A percentile compares a stretch with the other conserved stretches of the same genome.
phyloP scores from a whole-genome alignment of 2,888 invertebrate genomes.

The Sesamia inferens region DNA sequence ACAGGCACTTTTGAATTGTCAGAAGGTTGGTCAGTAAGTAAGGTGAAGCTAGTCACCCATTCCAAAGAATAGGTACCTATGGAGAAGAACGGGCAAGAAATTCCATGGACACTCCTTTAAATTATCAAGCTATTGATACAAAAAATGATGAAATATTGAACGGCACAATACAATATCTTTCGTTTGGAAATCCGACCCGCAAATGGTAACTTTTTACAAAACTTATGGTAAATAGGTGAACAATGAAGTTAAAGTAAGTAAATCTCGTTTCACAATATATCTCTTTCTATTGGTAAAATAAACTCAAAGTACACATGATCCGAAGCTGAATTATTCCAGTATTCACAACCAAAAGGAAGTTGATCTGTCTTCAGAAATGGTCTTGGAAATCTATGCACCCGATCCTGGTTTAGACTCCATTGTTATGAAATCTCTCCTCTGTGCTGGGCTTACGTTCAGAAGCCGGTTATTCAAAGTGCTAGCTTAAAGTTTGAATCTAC shows the following conservation, averaged over 20 bases:
- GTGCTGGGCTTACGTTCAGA: conserved; percentile 25
- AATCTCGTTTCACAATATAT: conserved; percentile 6
- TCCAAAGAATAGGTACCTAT: too few relatives aligned
- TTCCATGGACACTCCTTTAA: too few relatives aligned
- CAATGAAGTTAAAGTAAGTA: background rate
- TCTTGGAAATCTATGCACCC: conserved; percentile 29
- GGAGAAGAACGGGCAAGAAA: too few relatives aligned
- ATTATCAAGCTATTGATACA: too few relatives aligned
- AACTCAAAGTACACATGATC: conserved; percentile 10
- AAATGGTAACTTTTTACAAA: background rate
- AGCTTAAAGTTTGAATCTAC: conserved; percentile 22
- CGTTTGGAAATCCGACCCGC: background rate
- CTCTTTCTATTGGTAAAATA: conserved; percentile 22
- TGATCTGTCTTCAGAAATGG: conserved; percentile 52
- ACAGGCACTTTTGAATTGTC: too few relatives aligned
- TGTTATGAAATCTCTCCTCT: conserved; percentile 47
- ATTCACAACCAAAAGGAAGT: conserved; percentile 35
- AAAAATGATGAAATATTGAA: background rate
- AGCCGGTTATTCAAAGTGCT: conserved; percentile 35
- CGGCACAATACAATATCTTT: background rate
- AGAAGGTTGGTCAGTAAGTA: too few relatives aligned
- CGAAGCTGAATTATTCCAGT: conserved; percentile 11
- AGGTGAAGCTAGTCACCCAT: too few relatives aligned
- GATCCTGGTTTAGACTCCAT: conserved; percentile 43
- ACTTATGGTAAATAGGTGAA: background rate